Base-by-base conservation (phyloP, 2,888 invertebrate genomes). In the Acronicta aceris region DNA sequence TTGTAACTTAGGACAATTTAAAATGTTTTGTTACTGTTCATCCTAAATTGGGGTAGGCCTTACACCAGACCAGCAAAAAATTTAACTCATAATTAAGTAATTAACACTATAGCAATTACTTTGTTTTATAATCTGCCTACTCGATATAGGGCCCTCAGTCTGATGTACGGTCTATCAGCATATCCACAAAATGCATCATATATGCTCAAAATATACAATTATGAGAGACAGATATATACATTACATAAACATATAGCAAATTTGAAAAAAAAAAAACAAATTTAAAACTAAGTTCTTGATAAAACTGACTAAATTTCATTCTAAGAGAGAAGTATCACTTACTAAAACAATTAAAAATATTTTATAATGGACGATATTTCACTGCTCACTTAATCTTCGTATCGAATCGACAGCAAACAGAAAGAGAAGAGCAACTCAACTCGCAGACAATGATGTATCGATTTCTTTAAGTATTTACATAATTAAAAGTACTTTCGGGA, bases 171-270 rank as follows among this genome's bases (percentile, higher is more conserved):
- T 46, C 49, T 62, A 69, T 54, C 70, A 50, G 49, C 53, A 62
- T 62, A 41, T 61, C 53, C n/a, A 69, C 41, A 54, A 42, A 50
- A 42, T 65, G 69, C 65, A 65, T 62, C 69, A 50, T 61, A 46
- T 54, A 62, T 65, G 70, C 65, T 62, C 63, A 66, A 68, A 69
- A 66, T 66, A 66, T 66, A 66, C 65, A 66, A 66, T 41, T 33
- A 67, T 52, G 54, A 54, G 4, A 21, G 21, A 21, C 21, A 38
- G 38, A 6, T 6, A 38, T 38, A n/a, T 38, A 38, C 38, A 38
- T 45, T 45, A 45, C 7, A 45, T 21, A 43, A 7, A n/a, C 21
- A 6, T 43, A 3, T 43, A 43, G 4, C 45, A 21, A 45, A 15
- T 17, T 16, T 16, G 5, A 13, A 36, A n/a, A 13, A 36, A 13